Base-by-base conservation (phyloP, 2,797 vertebrate genomes). In the Erithacus rubecula region DNA sequence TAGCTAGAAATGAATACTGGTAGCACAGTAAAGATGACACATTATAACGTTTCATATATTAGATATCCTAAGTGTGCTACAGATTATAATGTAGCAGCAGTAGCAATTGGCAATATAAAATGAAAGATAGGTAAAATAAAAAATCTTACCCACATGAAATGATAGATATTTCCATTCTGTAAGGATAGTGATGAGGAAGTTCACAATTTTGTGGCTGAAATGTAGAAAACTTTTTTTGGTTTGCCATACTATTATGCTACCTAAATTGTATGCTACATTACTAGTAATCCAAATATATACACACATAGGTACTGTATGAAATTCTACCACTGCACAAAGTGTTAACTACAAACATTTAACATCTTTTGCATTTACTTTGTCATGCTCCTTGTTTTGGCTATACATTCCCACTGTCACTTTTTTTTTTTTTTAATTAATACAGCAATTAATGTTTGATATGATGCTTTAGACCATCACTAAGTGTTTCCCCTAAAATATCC, bases 91-190 rank as follows among this genome's bases (percentile, higher is more conserved):
- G 41, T 23, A 74, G 19, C 17, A 83, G 32, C 26, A 64, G 24
- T 22, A 87, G 9, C 11, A 80, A 69, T 36, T 58, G 22, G 34
- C 87, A 75, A 68, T 51, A 78, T 51, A 81, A 89, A 90, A 91
- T 86, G 64, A 93, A 91, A 82, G 30, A 82, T 20, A 32, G 24
- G 19, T 68, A 80, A 85, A 91, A 83, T 75, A 74, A 94, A 92
- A 92, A 41, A 49, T 62, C 17, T 62, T 85, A 36, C 15, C 53
- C 41, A 58, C 1, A 11, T 52, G 44, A 77, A 79, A 63, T 74
- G 6, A 77, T 51, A 65, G 5, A 22, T 71, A 32, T n/a, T 14
- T 63, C 30, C 18, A 37, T 85, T 83, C 18, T 59, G 15, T 27
- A 67, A 77, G 17, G 2, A 67, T 2, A 70, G 47, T 51, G 6